Evolutionary conservation across 1,140 invertebrate genomes (phyloP).

Genomic region (Conopomorpha cramerella): DNA sequence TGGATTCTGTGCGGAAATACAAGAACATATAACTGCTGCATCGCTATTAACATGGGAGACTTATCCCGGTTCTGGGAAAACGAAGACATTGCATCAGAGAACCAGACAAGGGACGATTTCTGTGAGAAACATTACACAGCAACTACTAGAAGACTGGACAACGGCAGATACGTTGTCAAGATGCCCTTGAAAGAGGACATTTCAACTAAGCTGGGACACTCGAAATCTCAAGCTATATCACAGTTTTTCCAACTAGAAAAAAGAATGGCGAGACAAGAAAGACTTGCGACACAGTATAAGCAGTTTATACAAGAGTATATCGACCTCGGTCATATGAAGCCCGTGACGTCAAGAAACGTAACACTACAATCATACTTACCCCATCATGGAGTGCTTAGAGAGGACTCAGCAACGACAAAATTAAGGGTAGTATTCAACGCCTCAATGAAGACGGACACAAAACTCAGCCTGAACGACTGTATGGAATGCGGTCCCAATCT

Average conservation of each 20-base stretch:
- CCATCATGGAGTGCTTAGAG: slow-evolving; percentile 4
- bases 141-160: neutral
- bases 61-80: slow-evolving; percentile 4
- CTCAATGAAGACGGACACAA: too few species aligned
- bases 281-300: slow-evolving; percentile 1
- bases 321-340: slow-evolving; percentile 2
- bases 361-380: too few species aligned
- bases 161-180: neutral
- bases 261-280: neutral
- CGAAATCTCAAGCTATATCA: neutral
- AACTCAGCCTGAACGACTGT: too few species aligned
- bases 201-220: neutral
- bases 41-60: neutral
- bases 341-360: neutral
- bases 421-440: too few species aligned
- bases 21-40: slow-evolving; percentile 1
- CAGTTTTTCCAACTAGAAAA: slow-evolving; percentile 3
- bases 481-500: too few species aligned
- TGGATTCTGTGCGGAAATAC: slow-evolving; percentile 11
- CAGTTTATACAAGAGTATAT: slow-evolving; percentile 6
- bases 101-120: neutral
- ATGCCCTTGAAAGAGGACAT: neutral
- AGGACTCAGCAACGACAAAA: slow-evolving; percentile 4
- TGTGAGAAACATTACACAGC: neutral
- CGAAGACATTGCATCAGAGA: slow-evolving; percentile 2